Base-by-base conservation (phyloP, 2,888 invertebrate genomes). In the Chromoteleia sp. region DNA sequence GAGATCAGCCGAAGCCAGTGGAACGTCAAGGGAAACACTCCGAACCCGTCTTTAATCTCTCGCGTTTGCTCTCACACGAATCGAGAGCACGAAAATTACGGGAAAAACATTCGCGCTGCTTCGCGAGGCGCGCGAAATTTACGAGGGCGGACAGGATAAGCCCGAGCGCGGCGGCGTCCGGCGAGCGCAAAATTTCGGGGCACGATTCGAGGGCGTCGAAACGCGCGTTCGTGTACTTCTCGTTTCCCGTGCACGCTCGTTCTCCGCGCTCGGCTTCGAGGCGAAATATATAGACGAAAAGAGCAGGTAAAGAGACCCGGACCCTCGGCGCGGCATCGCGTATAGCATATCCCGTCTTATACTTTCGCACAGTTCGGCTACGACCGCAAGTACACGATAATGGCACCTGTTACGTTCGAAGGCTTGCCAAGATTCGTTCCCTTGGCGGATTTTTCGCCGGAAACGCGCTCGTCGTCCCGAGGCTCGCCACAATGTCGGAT, bases 351-450 rank as follows among this genome's bases (percentile, higher is more conserved):
- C 25, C 25, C 25, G 12, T 39, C 39, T 39, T 12, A 6, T 6
- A 39, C 12, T 39, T 39, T 39, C 12, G 39, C 12, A 12, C 52
- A 43, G 75, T 43, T 76, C 50, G 21, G 59, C 67, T 12, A 39
- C 70, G 71, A 78, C 77, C 77, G 77, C 77, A 78, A 78, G 63
- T 71, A 56, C 65, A 81, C 71, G 54, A 75, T 76, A 81, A 81
- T 81, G 67, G 81, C 81, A 81, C 81, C 81, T 81, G 81, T 81
- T 81, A 81, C 76, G 76, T 81, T 71, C 67, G 71, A 67, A 59
- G 15, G 21, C 79, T 39, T 63, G 68, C 80, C 70, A 54, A 70
- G 63, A 68, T 58, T 71, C 67, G 10, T 41, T 29, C 12, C n/a
- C 17, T n/a, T 30, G 10, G 29, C 45, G 36, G 59, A 73, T 21